phyloP scores from a whole-genome alignment of 2,888 invertebrate genomes.

The Chloromyia formosa region DNA sequence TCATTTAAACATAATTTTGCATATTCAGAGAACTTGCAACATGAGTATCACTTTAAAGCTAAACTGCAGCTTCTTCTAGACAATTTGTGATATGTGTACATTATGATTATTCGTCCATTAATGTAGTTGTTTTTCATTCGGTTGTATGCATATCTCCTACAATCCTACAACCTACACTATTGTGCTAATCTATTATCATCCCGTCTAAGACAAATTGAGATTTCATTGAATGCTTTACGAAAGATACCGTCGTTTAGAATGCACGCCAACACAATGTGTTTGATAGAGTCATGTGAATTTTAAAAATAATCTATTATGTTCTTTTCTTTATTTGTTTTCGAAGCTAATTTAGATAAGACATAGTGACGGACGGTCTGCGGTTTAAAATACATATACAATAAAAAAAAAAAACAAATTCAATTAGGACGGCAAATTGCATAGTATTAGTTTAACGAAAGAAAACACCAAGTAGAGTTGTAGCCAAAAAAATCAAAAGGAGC shows the following conservation, averaged over 20 bases:
- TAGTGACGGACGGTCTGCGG: too few relatives aligned
- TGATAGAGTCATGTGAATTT: constrained; percentile 23
- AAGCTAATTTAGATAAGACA: not conserved
- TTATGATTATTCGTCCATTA: not conserved
- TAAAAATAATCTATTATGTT: constrained; percentile 1
- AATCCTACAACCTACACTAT: not conserved
- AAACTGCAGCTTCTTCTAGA: too few relatives aligned
- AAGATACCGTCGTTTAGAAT: not conserved
- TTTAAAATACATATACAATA: too few relatives aligned
- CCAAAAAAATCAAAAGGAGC: too few relatives aligned
- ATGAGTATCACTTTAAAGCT: not conserved
- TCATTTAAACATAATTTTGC: not conserved
- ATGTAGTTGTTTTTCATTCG: not conserved
- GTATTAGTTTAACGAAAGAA: too few relatives aligned
- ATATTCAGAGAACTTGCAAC: not conserved
- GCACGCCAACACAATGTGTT: not conserved
- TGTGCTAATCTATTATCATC: constrained; percentile 14
- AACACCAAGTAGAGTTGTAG: too few relatives aligned
- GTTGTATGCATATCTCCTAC: not conserved
- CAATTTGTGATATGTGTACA: not conserved
- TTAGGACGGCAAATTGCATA: too few relatives aligned
- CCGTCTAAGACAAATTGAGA: constrained; percentile 19
- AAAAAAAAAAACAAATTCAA: too few relatives aligned
- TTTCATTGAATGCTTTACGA: not conserved
- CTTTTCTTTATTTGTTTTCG: not conserved